These are phyloP conservation scores for Hemiprocne comata DNA, from an alignment of 2,113 vertebrate species.

Conservation along the genomic window DNA sequence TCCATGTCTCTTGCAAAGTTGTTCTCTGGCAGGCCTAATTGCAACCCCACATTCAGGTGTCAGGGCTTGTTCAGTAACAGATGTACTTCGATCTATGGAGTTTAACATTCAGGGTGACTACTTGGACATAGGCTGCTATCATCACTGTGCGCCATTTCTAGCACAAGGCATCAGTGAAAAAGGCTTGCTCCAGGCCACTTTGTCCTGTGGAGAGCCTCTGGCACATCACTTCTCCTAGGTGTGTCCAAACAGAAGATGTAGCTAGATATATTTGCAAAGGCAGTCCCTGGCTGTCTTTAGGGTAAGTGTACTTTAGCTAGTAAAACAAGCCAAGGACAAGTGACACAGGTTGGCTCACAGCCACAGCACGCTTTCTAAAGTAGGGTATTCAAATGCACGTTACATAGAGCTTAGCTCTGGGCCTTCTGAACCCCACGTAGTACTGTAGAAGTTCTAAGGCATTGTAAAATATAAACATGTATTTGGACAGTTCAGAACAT, in stretches of 20 bases:
- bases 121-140: background rate
- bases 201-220: background rate
- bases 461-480: background rate
- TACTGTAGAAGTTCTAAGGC: background rate
- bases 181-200: background rate
- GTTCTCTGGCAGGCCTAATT: background rate
- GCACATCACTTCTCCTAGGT: background rate
- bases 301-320: background rate
- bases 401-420: background rate
- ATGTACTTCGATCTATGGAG: background rate
- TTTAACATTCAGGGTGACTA: background rate
- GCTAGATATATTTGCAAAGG: background rate
- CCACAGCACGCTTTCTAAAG: background rate
- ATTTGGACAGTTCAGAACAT: background rate
- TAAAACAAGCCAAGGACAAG: background rate
- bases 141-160: background rate
- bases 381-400: background rate
- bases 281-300: background rate
- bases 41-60: background rate
- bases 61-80: background rate
- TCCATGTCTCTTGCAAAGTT: background rate
- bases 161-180: background rate
- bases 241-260: background rate
- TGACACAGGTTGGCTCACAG: background rate
- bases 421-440: background rate